phyloP scores from a whole-genome alignment of 2,888 invertebrate species.

The Malacosoma neustria region DNA sequence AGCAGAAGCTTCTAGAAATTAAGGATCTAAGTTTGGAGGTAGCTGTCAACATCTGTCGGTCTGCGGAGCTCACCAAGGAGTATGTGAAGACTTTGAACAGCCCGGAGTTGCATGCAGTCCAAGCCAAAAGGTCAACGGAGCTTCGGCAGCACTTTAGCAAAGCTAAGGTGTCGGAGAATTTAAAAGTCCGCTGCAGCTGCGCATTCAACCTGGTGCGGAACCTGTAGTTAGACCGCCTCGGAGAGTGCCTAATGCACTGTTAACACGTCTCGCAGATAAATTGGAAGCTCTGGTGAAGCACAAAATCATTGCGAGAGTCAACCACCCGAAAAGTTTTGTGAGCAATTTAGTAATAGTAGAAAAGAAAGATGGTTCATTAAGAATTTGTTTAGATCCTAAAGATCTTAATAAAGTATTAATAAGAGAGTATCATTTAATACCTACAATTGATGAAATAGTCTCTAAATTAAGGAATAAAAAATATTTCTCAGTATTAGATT shows the following conservation, averaged over 20 bases:
- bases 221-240: slow-evolving; percentile 3
- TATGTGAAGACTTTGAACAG: no score
- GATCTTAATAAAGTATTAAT: slow-evolving; percentile 15
- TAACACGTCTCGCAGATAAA: slow-evolving; percentile 4
- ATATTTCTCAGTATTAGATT: slow-evolving; percentile 13
- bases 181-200: no score
- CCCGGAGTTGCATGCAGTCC: no score
- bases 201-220: not conserved
- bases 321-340: slow-evolving; percentile 14
- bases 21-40: no score
- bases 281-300: slow-evolving; percentile 2
- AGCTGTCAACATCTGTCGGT: no score
- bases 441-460: slow-evolving; percentile 12
- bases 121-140: no score
- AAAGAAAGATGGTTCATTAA: slow-evolving; percentile 13
- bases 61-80: no score
- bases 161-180: no score
- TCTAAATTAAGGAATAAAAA: slow-evolving; percentile 6
- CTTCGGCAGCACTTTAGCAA: no score
- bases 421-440: slow-evolving; percentile 16
- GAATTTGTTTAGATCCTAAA: slow-evolving; percentile 16
- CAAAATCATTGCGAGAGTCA: slow-evolving; percentile 1
- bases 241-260: slow-evolving; percentile 2
- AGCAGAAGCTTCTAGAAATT: no score
- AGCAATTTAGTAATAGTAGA: slow-evolving; percentile 10